A percentile compares a stretch with the other conserved stretches of the same genome.
phyloP scores from a whole-genome alignment of 2,113 vertebrate species.

The Genyomyrus donnyi region DNA sequence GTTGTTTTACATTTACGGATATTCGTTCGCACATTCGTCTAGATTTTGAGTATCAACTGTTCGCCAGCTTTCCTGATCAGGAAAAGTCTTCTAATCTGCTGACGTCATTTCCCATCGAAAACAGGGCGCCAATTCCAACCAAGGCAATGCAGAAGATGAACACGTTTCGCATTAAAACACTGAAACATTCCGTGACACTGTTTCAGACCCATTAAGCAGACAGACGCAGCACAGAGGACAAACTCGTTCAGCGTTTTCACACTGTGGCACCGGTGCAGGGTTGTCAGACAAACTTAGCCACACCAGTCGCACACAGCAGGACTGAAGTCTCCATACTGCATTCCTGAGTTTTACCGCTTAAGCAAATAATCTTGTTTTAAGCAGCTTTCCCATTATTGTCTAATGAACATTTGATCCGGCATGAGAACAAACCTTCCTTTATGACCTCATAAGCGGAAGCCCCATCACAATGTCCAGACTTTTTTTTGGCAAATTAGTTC shows the following conservation, averaged over 20 bases:
- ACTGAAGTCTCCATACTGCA: conserved; percentile 40
- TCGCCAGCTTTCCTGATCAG: neutral
- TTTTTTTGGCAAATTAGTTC: neutral
- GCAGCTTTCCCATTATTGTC: conserved; percentile 53
- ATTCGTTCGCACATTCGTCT: neutral
- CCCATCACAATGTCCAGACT: conserved; percentile 32
- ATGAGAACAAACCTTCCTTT: conserved; percentile 31
- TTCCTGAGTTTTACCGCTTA: conserved; percentile 24
- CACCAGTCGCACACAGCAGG: conserved; percentile 34
- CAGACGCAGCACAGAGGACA: neutral
- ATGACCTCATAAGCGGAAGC: conserved; percentile 35
- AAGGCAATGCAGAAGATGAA: neutral
- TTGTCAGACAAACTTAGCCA: conserved; percentile 20
- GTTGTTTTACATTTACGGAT: neutral
- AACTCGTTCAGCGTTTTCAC: neutral
- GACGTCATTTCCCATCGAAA: neutral
- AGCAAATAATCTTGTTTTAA: conserved; percentile 45
- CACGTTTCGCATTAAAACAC: neutral
- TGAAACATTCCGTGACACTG: neutral
- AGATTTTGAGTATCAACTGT: neutral
- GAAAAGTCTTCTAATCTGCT: neutral
- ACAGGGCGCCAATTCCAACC: neutral
- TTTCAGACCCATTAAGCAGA: neutral
- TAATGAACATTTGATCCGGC: conserved; percentile 45
- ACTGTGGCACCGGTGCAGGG: conserved; percentile 17